Percentiles rank a stretch among this genome's conserved stretches.
Evolutionary conservation across 1,140 invertebrate species (phyloP).

Genomic region (Lycorma delicatula): DNA sequence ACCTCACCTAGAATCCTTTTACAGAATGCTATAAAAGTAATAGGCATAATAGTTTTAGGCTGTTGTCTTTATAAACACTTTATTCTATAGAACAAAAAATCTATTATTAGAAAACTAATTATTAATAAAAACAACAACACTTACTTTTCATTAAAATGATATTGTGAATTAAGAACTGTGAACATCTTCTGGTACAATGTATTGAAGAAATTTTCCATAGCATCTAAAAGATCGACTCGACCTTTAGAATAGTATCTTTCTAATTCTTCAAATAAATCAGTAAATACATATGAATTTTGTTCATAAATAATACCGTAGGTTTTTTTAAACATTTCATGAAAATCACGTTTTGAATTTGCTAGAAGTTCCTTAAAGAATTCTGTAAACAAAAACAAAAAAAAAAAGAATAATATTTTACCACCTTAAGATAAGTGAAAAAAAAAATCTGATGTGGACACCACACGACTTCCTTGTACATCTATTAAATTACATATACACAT

Average conservation of each 20-base stretch:
- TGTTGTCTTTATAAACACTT: too few relatives aligned
- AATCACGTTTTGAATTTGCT: conserved; percentile 69
- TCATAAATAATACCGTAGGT: conserved; percentile 95
- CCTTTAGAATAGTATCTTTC: conserved; percentile 83
- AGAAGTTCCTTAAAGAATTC: conserved; percentile 82
- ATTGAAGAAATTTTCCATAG: conserved; percentile 89
- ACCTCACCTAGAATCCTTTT: too few relatives aligned
- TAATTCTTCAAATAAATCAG: conserved; percentile 80
- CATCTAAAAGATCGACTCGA: conserved; percentile 67
- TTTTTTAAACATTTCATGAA: conserved; percentile 88
- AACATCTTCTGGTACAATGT: conserved; percentile 95
- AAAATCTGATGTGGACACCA: too few relatives aligned
- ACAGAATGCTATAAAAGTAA: too few relatives aligned
- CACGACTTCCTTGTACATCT: too few relatives aligned
- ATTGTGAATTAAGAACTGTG: conserved; percentile 83
- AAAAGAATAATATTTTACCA: too few relatives aligned
- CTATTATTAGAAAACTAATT: not conserved
- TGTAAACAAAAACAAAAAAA: conserved; percentile 40
- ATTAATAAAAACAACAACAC: conserved; percentile 27
- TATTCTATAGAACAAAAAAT: too few relatives aligned
- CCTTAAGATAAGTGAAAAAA: too few relatives aligned
- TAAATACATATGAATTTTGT: conserved; percentile 87
- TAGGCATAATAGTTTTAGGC: too few relatives aligned
- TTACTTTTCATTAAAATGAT: conserved; percentile 77
- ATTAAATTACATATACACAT: too few relatives aligned